These are phyloP conservation scores for Pelecanus crispus DNA, from an alignment of 2,113 vertebrate species.

Conservation along the genomic window DNA sequence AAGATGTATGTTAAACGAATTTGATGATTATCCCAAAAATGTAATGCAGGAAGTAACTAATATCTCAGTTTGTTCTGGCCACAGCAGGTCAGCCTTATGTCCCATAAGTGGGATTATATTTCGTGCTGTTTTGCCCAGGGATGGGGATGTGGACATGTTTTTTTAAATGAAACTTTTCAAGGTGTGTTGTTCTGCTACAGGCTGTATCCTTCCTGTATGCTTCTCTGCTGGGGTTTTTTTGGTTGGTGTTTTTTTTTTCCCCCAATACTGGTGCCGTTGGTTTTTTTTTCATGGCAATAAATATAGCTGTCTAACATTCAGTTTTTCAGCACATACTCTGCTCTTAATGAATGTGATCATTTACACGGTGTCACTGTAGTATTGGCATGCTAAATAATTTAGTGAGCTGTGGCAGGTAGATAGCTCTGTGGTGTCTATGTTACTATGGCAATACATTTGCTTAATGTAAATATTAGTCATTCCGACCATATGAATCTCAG, in stretches of 20 bases:
- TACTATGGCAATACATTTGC: slow-evolving; percentile 74
- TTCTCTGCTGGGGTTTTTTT: neutral
- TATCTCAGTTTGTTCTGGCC: neutral
- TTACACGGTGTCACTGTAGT: slow-evolving; percentile 65
- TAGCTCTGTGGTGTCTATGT: slow-evolving; percentile 58
- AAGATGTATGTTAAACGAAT: neutral
- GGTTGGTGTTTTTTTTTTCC: neutral
- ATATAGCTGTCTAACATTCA: slow-evolving; percentile 37
- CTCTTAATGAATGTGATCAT: slow-evolving; percentile 68
- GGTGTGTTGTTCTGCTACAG: neutral
- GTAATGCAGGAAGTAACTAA: neutral
- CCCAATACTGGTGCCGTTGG: neutral
- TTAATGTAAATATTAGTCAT: slow-evolving; percentile 72
- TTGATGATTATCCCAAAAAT: neutral
- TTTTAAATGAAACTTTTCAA: neutral
- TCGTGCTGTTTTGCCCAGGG: neutral
- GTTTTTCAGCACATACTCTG: slow-evolving; percentile 47
- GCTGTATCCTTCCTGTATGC: neutral
- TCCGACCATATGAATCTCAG: slow-evolving; percentile 43
- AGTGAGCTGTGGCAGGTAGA: slow-evolving; percentile 69
- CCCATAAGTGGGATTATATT: neutral
- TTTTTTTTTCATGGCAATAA: slow-evolving; percentile 18
- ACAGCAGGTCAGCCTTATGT: neutral
- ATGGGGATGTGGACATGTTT: neutral
- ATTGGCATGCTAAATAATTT: slow-evolving; percentile 72